A percentile compares a stretch with the other conserved stretches of the same genome.
phyloP scores from a whole-genome alignment of 2,888 invertebrate genomes.

The Aleiodes testaceus region DNA sequence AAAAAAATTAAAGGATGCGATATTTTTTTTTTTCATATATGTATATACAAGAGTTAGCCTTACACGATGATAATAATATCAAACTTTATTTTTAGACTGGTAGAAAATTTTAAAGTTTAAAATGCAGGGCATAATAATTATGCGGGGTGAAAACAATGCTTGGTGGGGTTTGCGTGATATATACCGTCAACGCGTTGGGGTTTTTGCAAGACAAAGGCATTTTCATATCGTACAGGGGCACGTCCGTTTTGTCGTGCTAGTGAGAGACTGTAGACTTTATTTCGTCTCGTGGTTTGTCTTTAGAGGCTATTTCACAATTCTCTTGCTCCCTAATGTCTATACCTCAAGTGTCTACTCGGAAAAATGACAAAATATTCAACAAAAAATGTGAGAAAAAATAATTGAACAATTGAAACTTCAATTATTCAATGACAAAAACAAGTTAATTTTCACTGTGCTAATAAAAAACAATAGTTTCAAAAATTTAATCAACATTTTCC shows the following conservation, averaged over 20 bases:
- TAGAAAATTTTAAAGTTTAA: slow-evolving; percentile 68
- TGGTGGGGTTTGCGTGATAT: slow-evolving; percentile 49
- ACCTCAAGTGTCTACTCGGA: background rate
- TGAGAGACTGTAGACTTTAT: slow-evolving; percentile 30
- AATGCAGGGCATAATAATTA: slow-evolving; percentile 70
- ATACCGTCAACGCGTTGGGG: slow-evolving; percentile 35
- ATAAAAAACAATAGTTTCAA: background rate
- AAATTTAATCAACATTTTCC: slow-evolving; percentile 6
- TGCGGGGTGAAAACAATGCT: slow-evolving; percentile 69
- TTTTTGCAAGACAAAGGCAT: slow-evolving; percentile 49
- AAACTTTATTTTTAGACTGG: slow-evolving; percentile 69
- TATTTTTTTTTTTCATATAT: background rate
- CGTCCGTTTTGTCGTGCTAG: slow-evolving; percentile 37
- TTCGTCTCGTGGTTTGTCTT: slow-evolving; percentile 43
- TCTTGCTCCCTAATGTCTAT: slow-evolving; percentile 3
- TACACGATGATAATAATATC: slow-evolving; percentile 64
- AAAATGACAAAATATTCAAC: too few relatives aligned
- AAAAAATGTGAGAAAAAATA: background rate
- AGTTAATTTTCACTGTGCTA: background rate
- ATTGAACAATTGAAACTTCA: background rate
- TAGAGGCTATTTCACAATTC: slow-evolving; percentile 31
- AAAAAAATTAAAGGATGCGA: background rate
- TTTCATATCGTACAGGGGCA: slow-evolving; percentile 41
- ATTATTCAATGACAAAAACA: background rate
- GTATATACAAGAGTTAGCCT: slow-evolving; percentile 20